Evolutionary conservation across 2,888 invertebrate genomes (phyloP).

Genomic region (Caenorhabditis afra): DNA sequence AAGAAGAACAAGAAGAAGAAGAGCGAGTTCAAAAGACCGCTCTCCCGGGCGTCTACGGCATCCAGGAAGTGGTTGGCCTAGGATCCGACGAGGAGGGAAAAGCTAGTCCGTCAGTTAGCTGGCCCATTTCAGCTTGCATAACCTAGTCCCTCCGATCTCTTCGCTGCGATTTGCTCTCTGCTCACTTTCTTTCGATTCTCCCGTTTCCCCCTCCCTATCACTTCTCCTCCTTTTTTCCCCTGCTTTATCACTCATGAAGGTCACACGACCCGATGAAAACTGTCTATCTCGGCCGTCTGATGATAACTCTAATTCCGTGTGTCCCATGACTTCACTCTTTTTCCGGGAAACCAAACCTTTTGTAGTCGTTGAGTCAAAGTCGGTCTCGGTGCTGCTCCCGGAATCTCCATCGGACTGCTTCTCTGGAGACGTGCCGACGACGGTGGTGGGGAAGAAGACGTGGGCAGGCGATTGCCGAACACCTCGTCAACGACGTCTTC

Average conservation of each 20-base stretch:
- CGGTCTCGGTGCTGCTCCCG: background rate
- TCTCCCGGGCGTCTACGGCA: background rate
- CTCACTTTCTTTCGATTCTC: background rate
- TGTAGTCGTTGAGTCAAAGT: constrained; percentile 14
- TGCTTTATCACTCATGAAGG: constrained; percentile 24
- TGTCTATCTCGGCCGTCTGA: constrained; percentile 14
- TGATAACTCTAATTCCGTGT: constrained; percentile 19
- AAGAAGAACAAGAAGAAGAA: background rate
- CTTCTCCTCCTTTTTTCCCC: too few species aligned
- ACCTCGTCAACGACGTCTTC: constrained; percentile 19
- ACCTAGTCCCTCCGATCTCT: too few species aligned
- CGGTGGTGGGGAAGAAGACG: background rate
- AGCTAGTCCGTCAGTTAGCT: too few species aligned
- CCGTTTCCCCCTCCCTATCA: constrained; percentile 29
- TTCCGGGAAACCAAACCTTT: constrained; percentile 35
- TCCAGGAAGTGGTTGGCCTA: too few species aligned
- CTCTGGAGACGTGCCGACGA: background rate
- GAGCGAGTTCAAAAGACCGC: constrained; percentile 37
- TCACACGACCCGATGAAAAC: constrained; percentile 24
- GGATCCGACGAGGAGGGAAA: too few species aligned
- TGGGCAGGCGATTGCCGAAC: constrained; percentile 28
- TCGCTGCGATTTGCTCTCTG: too few species aligned
- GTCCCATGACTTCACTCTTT: constrained; percentile 9
- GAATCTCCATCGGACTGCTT: background rate
- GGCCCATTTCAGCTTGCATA: too few species aligned